Conservation (phyloP, 1,140 invertebrate species). For the Pteromalus puparum region DNA sequence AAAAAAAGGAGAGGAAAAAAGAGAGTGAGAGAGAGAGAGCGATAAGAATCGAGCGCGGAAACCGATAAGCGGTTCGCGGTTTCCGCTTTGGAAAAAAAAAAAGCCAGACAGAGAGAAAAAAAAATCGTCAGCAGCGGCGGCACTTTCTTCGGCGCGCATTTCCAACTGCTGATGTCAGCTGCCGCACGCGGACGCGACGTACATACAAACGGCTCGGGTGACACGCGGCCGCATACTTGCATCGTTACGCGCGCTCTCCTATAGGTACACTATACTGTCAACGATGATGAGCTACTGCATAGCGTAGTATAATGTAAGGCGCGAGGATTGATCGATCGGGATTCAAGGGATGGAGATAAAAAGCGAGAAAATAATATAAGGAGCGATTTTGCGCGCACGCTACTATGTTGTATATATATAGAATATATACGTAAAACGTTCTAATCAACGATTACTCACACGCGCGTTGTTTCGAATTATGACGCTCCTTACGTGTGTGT, state of each 20-base stretch:
- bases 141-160: slow-evolving; percentile 29
- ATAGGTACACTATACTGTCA: background rate
- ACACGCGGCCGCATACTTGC: slow-evolving; percentile 47
- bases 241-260: slow-evolving; percentile 29
- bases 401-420: too few species aligned
- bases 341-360: background rate
- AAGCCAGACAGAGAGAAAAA: background rate
- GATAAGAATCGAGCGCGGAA: slow-evolving; percentile 1
- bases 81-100: slow-evolving; percentile 12
- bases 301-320: too few species aligned
- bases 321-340: background rate
- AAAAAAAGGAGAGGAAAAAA: background rate
- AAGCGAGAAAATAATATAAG: background rate
- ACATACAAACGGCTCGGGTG: slow-evolving; percentile 35
- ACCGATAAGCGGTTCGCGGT: slow-evolving; percentile 19
- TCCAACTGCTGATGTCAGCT: slow-evolving; percentile 41
- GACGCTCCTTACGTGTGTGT: background rate
- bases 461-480: slow-evolving; percentile 30
- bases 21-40: background rate
- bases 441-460: slow-evolving; percentile 31
- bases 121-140: background rate
- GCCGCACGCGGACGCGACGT: background rate
- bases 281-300: background rate
- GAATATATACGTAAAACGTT: background rate
- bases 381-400: too few species aligned